These are phyloP conservation scores for Holcopasites calliopsidis DNA, from an alignment of 1,140 invertebrate genomes.

Conservation along the genomic window DNA sequence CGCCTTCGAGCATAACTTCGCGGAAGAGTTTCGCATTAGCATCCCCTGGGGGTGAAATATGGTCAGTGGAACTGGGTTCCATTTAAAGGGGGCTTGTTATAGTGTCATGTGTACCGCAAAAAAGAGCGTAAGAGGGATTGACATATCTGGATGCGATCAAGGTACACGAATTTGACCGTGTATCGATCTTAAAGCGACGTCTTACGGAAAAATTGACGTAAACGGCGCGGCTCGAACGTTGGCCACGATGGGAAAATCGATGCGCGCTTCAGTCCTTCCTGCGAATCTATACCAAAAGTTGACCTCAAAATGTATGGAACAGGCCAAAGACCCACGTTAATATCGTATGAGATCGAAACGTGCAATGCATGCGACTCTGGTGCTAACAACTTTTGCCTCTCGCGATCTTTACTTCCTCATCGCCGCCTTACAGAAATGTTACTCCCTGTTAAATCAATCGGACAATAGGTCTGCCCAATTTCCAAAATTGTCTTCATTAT, in stretches of 20 bases:
- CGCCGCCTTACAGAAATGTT: not conserved
- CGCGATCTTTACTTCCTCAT: not conserved
- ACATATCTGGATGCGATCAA: not conserved
- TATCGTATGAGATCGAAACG: not conserved
- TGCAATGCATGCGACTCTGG: too few relatives aligned
- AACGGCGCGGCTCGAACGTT: conserved; percentile 24
- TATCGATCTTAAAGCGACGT: conserved; percentile 39
- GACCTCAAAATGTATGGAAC: conserved; percentile 47
- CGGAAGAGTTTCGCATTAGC: not conserved
- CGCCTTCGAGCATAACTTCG: not conserved
- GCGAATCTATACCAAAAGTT: conserved; percentile 58
- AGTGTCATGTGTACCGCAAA: not conserved
- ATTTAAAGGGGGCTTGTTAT: too few relatives aligned
- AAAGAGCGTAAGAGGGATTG: not conserved
- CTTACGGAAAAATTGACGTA: conserved; percentile 39
- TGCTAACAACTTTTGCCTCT: not conserved
- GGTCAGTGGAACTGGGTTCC: too few relatives aligned
- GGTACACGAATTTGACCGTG: conserved; percentile 1
- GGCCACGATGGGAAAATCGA: conserved; percentile 61
- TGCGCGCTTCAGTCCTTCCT: conserved; percentile 50
- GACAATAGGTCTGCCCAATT: too few relatives aligned
- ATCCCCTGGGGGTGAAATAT: not conserved
- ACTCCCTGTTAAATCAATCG: not conserved
- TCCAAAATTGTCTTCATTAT: conserved; percentile 20
- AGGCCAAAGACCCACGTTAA: conserved; percentile 48